Conservation (phyloP, 2,888 invertebrate genomes). For the Rhopalosiphum nymphaeae region DNA sequence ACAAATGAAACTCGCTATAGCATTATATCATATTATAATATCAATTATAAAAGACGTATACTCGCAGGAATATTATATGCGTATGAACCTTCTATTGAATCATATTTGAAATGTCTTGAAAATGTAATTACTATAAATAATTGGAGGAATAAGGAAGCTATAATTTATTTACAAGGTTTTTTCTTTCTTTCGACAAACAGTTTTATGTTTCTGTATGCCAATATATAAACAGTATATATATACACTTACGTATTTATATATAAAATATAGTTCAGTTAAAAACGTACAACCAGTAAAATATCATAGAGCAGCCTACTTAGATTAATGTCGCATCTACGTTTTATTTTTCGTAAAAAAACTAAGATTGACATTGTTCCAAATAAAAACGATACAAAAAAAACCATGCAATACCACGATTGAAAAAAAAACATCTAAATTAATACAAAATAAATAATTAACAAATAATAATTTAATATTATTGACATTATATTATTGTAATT, state of each 20-base stretch:
- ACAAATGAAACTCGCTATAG: neutral
- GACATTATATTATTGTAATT: neutral
- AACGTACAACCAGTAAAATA: neutral
- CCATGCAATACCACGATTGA: neutral
- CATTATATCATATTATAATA: neutral
- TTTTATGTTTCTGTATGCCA: neutral
- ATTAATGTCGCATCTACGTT: neutral
- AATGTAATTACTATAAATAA: conserved; percentile 36
- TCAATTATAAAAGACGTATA: neutral
- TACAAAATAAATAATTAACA: neutral
- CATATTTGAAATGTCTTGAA: conserved; percentile 11
- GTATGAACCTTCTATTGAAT: neutral
- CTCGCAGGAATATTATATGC: neutral
- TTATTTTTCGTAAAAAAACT: neutral
- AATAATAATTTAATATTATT: neutral
- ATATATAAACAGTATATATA: neutral
- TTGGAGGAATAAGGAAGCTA: conserved; percentile 37
- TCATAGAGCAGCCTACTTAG: neutral
- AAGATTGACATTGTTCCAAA: neutral
- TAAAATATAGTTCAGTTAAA: neutral
- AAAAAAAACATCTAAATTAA: neutral
- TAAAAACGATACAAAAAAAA: neutral
- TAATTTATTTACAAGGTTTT: conserved; percentile 40
- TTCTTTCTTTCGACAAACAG: neutral
- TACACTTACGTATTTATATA: neutral